Conservation (phyloP, 2,113 vertebrate genomes). For the Aldabrachelys gigantea region DNA sequence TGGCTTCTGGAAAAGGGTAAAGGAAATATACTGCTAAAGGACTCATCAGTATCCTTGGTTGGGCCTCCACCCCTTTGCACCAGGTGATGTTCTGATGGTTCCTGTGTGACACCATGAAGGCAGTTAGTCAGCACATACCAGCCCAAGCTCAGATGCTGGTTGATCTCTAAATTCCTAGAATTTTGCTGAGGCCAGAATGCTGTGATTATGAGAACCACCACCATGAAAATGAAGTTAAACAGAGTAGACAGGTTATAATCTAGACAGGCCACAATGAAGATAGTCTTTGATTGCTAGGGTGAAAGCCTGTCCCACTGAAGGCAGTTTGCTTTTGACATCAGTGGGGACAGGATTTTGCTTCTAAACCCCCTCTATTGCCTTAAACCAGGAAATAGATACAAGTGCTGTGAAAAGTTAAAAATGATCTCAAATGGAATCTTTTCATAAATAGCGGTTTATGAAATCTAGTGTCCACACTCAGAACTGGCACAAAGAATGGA, state of each 20-base stretch:
- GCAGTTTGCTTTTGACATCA: not conserved
- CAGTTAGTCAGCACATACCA: not conserved
- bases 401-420: not conserved
- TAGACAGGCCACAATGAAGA: not conserved
- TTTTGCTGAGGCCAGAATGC: not conserved
- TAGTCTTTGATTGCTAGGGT: not conserved
- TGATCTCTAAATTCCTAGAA: not conserved
- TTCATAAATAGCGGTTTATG: not conserved
- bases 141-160: fast-evolving
- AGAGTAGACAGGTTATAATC: not conserved
- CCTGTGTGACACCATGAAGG: not conserved
- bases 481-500: not conserved
- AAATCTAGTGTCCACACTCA: not conserved
- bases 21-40: constrained; percentile 11
- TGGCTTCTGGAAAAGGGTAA: not conserved
- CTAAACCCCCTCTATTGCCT: not conserved
- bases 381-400: not conserved
- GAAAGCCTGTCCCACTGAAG: not conserved
- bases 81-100: not conserved
- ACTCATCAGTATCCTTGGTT: fast-evolving
- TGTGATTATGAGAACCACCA: not conserved
- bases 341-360: not conserved
- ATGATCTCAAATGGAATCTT: not conserved
- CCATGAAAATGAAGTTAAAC: not conserved
- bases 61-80: not conserved